Evolutionary conservation across 2,888 invertebrate genomes (phyloP).

Genomic region (Carterocephalus palaemon): DNA sequence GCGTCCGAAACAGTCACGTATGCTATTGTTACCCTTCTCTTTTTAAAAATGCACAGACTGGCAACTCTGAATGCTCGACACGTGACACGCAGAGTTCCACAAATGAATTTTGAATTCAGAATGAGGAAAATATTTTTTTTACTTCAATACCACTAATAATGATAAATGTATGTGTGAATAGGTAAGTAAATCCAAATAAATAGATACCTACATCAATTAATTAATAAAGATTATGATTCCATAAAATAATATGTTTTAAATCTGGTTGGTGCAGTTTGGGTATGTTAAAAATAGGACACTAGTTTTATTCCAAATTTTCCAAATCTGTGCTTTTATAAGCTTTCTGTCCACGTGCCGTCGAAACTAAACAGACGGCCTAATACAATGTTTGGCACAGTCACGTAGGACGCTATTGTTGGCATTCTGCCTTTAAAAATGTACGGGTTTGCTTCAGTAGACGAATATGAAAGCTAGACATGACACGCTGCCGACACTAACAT

Average conservation of each 20-base stretch:
- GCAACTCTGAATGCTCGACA: conserved; percentile 4
- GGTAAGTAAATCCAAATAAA: too few relatives aligned
- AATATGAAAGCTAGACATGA: conserved; percentile 3
- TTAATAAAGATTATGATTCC: too few relatives aligned
- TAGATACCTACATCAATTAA: too few relatives aligned
- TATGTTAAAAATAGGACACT: neutral
- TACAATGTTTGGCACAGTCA: conserved; percentile 2
- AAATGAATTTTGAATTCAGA: too few relatives aligned
- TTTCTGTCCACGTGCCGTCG: neutral
- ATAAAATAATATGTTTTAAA: too few relatives aligned
- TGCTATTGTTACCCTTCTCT: neutral
- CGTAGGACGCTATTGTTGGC: conserved; percentile 3
- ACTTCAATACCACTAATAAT: too few relatives aligned
- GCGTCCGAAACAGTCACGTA: conserved; percentile 1
- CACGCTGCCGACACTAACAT: neutral
- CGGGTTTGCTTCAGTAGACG: neutral
- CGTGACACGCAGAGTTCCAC: neutral
- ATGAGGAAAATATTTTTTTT: too few relatives aligned
- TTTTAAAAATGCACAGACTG: conserved; percentile 9
- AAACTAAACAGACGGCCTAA: conserved; percentile 3
- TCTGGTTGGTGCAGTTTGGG: too few relatives aligned
- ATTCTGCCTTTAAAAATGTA: conserved; percentile 1
- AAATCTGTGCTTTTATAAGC: too few relatives aligned
- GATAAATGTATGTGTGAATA: too few relatives aligned
- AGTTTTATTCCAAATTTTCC: too few relatives aligned